Conservation (phyloP, 2,888 invertebrate genomes). For the Polydrusus pterygomalis region DNA sequence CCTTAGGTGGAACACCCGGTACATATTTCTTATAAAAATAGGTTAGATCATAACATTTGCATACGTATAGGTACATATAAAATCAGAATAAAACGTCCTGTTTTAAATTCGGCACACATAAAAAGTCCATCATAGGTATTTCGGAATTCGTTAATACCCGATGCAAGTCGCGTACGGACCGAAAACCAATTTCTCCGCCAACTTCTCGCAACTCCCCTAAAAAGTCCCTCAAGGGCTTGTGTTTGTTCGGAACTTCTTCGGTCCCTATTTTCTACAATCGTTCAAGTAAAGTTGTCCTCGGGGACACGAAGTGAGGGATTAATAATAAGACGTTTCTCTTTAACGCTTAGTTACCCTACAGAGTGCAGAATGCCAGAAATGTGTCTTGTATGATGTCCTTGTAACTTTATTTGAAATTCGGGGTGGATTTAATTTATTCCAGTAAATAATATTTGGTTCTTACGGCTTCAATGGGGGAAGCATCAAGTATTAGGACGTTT, state of each 20-base stretch:
- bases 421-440: conserved; percentile 24
- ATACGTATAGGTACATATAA: neutral
- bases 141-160: conserved; percentile 57
- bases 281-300: conserved; percentile 58
- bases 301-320: conserved; percentile 58
- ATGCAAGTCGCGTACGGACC: conserved; percentile 64
- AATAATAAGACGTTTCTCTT: conserved; percentile 57
- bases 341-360: conserved; percentile 36
- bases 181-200: conserved; percentile 63
- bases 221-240: conserved; percentile 25
- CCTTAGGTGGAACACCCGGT: no score
- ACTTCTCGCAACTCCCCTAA: conserved; percentile 55
- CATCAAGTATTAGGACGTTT: neutral
- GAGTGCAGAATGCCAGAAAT: conserved; percentile 30
- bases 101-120: conserved; percentile 11
- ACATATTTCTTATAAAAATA: no score
- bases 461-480: neutral
- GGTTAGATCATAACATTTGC: neutral
- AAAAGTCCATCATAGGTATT: conserved; percentile 25
- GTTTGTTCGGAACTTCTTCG: conserved; percentile 32
- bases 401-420: conserved; percentile 16
- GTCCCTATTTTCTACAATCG: conserved; percentile 49
- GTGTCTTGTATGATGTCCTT: conserved; percentile 36
- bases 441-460: conserved; percentile 19
- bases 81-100: conserved; percentile 14